phyloP scores from a whole-genome alignment of 2,888 invertebrate species.

The Bombylius discolor region DNA sequence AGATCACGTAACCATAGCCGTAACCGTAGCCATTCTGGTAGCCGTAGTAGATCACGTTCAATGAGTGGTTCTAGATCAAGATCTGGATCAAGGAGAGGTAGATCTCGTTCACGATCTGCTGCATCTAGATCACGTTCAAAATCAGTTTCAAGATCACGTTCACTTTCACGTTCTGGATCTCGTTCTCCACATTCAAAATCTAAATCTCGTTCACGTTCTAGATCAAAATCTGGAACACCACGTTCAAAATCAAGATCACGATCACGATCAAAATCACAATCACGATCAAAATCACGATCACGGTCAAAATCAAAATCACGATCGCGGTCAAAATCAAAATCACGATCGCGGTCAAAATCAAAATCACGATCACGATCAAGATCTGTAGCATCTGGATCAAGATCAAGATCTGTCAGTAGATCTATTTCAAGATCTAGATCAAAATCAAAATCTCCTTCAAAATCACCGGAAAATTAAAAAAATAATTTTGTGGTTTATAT shows the following conservation, averaged over 20 bases:
- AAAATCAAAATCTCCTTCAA: slow-evolving; percentile 8
- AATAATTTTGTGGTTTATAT: no score
- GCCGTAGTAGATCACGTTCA: slow-evolving; percentile 18
- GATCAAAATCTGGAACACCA: slow-evolving; percentile 10
- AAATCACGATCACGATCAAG: slow-evolving; percentile 31
- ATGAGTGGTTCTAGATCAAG: slow-evolving; percentile 31
- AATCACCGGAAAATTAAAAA: slow-evolving; percentile 1
- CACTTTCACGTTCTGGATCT: slow-evolving; percentile 20
- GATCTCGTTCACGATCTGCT: slow-evolving; percentile 42
- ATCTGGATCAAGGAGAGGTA: slow-evolving; percentile 29
- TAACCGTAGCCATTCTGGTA: slow-evolving; percentile 8
- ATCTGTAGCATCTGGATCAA: slow-evolving; percentile 23
- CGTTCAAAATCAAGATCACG: slow-evolving; percentile 22
- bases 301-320: slow-evolving; percentile 30
- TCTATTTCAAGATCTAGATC: slow-evolving; percentile 6
- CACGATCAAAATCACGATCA: slow-evolving; percentile 27
- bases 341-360: slow-evolving; percentile 31
- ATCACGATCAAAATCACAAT: slow-evolving; percentile 31
- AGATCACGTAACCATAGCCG: slow-evolving; percentile 33
- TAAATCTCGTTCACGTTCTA: slow-evolving; percentile 23
- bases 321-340: slow-evolving; percentile 18
- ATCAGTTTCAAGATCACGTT: slow-evolving; percentile 41
- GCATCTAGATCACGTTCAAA: slow-evolving; percentile 31
- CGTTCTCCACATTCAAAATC: slow-evolving; percentile 29
- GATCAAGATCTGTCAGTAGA: slow-evolving; percentile 35